Percentiles rank a stretch among this genome's conserved stretches.
Evolutionary conservation across 2,797 vertebrate genomes (phyloP).

Genomic region (Sebastes miniatus): DNA sequence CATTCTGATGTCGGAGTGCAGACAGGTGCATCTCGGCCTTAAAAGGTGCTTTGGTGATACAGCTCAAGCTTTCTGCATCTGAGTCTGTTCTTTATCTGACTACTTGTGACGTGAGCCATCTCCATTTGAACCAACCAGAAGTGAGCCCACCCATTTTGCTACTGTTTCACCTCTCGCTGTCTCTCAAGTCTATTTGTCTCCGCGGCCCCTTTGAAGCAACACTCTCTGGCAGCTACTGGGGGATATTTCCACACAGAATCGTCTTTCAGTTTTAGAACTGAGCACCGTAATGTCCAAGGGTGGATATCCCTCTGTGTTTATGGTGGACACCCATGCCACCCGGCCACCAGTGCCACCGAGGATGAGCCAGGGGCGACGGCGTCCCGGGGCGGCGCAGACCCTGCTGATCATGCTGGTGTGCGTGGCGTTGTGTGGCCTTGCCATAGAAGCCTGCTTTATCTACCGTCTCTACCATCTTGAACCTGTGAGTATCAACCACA

Average conservation of each 20-base stretch:
- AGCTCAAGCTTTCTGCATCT: not conserved
- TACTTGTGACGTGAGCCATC: not conserved
- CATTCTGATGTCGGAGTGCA: not conserved
- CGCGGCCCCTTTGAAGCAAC: not conserved
- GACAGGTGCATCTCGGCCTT: not conserved
- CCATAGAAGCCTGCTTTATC: constrained; percentile 78
- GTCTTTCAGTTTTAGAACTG: not conserved
- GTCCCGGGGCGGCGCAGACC: constrained; percentile 15
- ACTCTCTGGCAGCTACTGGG: not conserved
- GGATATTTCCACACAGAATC: not conserved
- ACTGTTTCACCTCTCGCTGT: not conserved
- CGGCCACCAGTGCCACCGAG: constrained; percentile 62
- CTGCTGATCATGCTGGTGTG: constrained; percentile 71
- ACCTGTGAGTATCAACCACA: constrained; percentile 62
- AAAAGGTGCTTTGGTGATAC: not conserved
- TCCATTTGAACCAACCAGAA: constrained; percentile 42
- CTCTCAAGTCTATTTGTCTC: not conserved
- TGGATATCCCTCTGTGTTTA: constrained; percentile 55
- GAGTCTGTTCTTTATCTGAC: constrained; percentile 15
- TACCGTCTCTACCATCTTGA: constrained; percentile 62
- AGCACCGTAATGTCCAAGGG: constrained; percentile 26
- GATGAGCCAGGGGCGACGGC: not conserved
- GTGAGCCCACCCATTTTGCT: constrained; percentile 59
- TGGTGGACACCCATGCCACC: constrained; percentile 65
- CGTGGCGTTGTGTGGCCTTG: constrained; percentile 70